Evolutionary conservation across 2,797 vertebrate species (phyloP).

Genomic region (Falco novaeseelandiae): DNA sequence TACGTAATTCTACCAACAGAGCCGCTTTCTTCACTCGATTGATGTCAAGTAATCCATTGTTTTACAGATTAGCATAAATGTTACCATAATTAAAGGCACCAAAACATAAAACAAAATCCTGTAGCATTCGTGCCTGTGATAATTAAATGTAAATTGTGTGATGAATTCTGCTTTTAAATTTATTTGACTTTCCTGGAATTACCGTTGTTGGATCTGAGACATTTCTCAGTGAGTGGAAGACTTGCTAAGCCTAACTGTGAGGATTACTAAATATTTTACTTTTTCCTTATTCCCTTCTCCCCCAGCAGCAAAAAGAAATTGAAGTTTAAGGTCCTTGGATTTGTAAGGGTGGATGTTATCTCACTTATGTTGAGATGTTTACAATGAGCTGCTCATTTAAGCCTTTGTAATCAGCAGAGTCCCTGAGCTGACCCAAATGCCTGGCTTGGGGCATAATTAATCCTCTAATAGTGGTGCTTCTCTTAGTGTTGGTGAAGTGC

Average conservation of each 20-base stretch:
- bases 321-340: background rate
- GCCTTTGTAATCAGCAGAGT: background rate
- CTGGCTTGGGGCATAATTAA: background rate
- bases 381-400: background rate
- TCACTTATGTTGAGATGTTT: slow-evolving; percentile 10
- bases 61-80: slow-evolving; percentile 19
- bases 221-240: background rate
- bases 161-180: background rate
- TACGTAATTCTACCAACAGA: background rate
- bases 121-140: background rate
- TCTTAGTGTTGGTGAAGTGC: background rate
- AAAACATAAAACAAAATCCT: background rate
- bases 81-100: slow-evolving; percentile 28
- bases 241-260: background rate
- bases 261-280: background rate
- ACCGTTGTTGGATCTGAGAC: fast-evolving
- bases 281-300: background rate
- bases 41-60: slow-evolving; percentile 30
- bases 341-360: background rate
- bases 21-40: slow-evolving; percentile 20
- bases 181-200: background rate
- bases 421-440: background rate
- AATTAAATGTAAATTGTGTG: background rate
- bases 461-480: background rate
- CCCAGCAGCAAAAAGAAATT: background rate